Conservation (phyloP, 2,888 invertebrate genomes). For the Halocaridina rubra region DNA sequence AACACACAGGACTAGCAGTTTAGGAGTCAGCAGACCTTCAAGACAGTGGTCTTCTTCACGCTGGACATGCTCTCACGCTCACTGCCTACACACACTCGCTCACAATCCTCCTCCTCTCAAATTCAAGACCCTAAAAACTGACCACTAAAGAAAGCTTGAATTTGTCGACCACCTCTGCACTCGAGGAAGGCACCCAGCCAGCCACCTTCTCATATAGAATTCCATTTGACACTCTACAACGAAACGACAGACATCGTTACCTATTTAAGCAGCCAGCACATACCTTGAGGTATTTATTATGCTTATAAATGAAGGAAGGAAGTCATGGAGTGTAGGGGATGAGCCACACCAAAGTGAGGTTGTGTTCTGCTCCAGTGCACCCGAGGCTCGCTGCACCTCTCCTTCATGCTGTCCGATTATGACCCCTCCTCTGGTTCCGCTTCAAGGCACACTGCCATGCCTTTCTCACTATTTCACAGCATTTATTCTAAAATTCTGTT, state of each 20-base stretch:
- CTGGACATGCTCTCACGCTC: slow-evolving; percentile 47
- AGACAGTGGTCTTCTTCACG: slow-evolving; percentile 43
- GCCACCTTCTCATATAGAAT: background rate
- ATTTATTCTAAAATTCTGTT: background rate
- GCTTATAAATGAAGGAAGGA: background rate
- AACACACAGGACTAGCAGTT: slow-evolving; percentile 1
- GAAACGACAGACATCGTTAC: background rate
- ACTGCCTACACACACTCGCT: too few species aligned
- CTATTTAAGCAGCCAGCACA: background rate
- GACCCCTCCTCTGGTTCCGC: slow-evolving; percentile 60
- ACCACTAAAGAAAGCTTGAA: slow-evolving; percentile 20
- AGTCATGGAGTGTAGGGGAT: slow-evolving; percentile 25
- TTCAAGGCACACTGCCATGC: slow-evolving; percentile 38
- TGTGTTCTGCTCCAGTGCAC: slow-evolving; percentile 60
- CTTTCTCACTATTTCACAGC: background rate
- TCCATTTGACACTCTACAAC: background rate
- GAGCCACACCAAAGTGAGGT: slow-evolving; percentile 11
- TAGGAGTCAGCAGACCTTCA: slow-evolving; percentile 26
- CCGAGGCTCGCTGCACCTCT: slow-evolving; percentile 41
- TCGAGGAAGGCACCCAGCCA: background rate
- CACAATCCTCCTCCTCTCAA: slow-evolving; percentile 36
- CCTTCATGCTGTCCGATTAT: slow-evolving; percentile 57
- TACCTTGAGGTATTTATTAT: slow-evolving; percentile 9
- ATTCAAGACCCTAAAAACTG: slow-evolving; percentile 22
- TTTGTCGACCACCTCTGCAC: background rate